Percentiles rank a stretch among this genome's conserved stretches.
Evolutionary conservation across 2,113 vertebrate genomes (phyloP).

Genomic region (Oryzias melastigma): DNA sequence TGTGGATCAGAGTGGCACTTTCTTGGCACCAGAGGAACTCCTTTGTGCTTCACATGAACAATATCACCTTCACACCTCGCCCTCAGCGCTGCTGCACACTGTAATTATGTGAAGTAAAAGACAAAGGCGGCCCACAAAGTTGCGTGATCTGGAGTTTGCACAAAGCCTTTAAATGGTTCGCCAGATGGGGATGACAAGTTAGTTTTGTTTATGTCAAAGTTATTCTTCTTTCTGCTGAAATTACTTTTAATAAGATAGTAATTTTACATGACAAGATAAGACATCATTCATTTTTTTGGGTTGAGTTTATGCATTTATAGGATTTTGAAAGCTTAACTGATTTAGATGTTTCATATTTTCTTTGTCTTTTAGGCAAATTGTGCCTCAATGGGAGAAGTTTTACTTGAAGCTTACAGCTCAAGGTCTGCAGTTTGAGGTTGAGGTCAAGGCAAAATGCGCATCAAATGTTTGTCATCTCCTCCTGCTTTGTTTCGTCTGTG

Average conservation of each 20-base stretch:
- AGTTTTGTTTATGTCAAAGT: conserved; percentile 13
- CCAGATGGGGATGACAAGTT: conserved; percentile 18
- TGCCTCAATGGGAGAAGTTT: conserved; percentile 7
- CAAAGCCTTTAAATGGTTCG: conserved; percentile 3
- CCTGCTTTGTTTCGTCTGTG: conserved; percentile 42
- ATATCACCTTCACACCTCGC: conserved; percentile 31
- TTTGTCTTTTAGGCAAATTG: too few relatives aligned
- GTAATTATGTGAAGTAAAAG: conserved; percentile 31
- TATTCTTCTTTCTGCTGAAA: conserved; percentile 14
- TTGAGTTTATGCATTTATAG: too few relatives aligned
- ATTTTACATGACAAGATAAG: too few relatives aligned
- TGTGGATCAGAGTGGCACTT: too few relatives aligned
- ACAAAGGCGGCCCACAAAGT: conserved; percentile 21
- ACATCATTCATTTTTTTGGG: too few relatives aligned
- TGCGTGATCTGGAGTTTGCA: conserved; percentile 18
- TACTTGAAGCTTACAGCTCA: conserved; percentile 22
- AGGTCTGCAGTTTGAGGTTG: background rate
- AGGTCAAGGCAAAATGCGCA: conserved; percentile 4
- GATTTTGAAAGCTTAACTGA: too few relatives aligned
- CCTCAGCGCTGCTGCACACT: conserved; percentile 23
- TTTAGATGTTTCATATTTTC: too few relatives aligned
- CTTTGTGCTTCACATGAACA: conserved; percentile 17
- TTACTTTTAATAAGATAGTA: background rate
- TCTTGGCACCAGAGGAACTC: background rate
- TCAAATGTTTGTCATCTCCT: conserved; percentile 3